phyloP scores from a whole-genome alignment of 1,140 invertebrate genomes.

The Scaptodrosophila lebanonensis region DNA sequence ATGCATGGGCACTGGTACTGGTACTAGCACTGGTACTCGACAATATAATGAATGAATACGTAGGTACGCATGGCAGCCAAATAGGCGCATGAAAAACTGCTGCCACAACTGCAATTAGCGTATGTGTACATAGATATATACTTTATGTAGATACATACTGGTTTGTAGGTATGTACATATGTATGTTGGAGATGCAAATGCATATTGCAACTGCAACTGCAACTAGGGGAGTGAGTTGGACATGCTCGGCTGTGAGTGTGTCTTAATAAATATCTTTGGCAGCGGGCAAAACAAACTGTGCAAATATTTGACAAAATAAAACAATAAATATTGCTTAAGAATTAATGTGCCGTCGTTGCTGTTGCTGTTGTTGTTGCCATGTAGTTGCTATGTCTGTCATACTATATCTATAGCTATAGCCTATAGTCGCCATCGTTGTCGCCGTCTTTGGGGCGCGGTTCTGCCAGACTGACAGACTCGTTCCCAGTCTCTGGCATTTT shows the following conservation, averaged over 20 bases:
- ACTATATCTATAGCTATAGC: too few relatives aligned
- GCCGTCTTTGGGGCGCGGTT: too few relatives aligned
- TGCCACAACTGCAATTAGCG: conserved; percentile 58
- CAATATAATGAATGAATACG: conserved; percentile 70
- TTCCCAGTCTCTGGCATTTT: too few relatives aligned
- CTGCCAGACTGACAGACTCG: too few relatives aligned
- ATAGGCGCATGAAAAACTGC: conserved; percentile 63
- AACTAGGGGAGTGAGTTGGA: conserved; percentile 5
- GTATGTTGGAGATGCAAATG: conserved; percentile 4
- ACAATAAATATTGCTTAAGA: conserved; percentile 75
- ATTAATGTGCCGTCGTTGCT: conserved; percentile 52
- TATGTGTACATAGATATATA: conserved; percentile 4
- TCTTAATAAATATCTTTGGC: conserved; percentile 71
- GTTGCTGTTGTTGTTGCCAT: conserved; percentile 27
- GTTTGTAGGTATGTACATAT: conserved; percentile 11
- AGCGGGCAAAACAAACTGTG: conserved; percentile 69
- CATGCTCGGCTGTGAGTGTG: conserved; percentile 14
- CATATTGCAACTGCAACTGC: conserved; percentile 2
- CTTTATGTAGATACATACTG: conserved; percentile 14
- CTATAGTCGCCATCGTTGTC: too few relatives aligned
- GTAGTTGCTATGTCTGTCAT: conserved; percentile 10
- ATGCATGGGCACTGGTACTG: too few relatives aligned
- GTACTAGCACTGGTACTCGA: too few relatives aligned
- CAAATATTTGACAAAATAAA: conserved; percentile 76
- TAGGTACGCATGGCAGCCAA: conserved; percentile 29